A percentile compares a stretch with the other conserved stretches of the same genome.
Evolutionary conservation across 2,113 vertebrate species (phyloP).

Genomic region (Sigmodon hispidus): DNA sequence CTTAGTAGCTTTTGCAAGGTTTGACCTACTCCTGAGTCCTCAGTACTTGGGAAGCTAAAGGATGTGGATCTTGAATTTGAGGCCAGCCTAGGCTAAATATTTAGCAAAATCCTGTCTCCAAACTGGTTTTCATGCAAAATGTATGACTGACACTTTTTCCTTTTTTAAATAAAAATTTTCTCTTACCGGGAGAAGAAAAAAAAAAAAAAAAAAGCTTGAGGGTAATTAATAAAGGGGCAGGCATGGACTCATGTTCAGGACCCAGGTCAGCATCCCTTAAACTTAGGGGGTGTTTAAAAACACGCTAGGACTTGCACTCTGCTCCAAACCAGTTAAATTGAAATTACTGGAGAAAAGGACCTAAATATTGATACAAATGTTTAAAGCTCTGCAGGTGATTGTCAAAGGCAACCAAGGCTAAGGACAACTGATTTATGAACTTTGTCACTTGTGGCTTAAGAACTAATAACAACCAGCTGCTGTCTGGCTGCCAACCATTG

Average conservation of each 20-base stretch:
- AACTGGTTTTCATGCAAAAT: too few species aligned
- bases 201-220: too few species aligned
- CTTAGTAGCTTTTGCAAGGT: too few species aligned
- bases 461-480: neutral
- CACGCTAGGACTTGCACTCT: neutral
- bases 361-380: neutral
- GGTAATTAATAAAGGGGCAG: neutral
- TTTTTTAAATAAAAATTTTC: too few species aligned
- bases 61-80: too few species aligned
- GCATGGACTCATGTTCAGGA: neutral
- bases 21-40: too few species aligned
- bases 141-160: too few species aligned
- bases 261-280: neutral
- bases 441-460: neutral
- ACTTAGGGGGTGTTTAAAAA: neutral
- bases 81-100: too few species aligned
- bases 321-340: neutral
- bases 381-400: neutral
- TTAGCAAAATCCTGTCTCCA: too few species aligned
- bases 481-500: neutral
- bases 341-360: neutral
- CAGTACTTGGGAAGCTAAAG: too few species aligned
- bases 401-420: slow-evolving; percentile 10
- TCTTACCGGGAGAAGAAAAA: too few species aligned
- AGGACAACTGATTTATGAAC: neutral